Evolutionary conservation across 2,888 invertebrate genomes (phyloP).

Genomic region (Ectemnius cavifrons): DNA sequence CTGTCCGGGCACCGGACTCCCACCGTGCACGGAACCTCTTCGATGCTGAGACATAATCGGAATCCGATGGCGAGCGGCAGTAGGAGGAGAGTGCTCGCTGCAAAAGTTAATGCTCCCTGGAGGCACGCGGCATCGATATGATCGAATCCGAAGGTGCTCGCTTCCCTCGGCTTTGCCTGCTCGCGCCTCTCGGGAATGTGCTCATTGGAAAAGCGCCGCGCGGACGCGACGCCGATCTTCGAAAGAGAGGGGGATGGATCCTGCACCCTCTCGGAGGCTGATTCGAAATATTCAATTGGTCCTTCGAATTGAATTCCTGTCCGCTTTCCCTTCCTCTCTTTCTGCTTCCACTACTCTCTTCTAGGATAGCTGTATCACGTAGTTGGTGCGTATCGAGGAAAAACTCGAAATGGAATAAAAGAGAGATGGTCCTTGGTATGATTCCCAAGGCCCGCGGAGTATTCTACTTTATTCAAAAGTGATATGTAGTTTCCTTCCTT

Average conservation of each 20-base stretch:
- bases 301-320: constrained; percentile 12
- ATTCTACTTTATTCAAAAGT: constrained; percentile 2
- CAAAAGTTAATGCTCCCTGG: constrained; percentile 42
- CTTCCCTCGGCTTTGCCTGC: constrained; percentile 9
- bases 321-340: neutral
- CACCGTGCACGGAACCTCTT: constrained; percentile 65
- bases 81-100: neutral
- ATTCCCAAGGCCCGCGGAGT: neutral
- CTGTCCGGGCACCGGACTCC: constrained; percentile 61
- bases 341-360: neutral
- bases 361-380: too few relatives aligned
- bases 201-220: neutral
- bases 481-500: constrained; percentile 3
- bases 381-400: too few relatives aligned
- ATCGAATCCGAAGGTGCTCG: constrained; percentile 23
- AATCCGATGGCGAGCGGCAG: constrained; percentile 48
- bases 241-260: too few relatives aligned
- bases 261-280: neutral
- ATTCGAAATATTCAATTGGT: constrained; percentile 17
- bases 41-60: constrained; percentile 68
- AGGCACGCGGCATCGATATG: constrained; percentile 49
- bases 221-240: neutral
- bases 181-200: neutral
- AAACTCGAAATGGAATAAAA: neutral
- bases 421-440: neutral